phyloP scores from a whole-genome alignment of 2,888 invertebrate species.

The Eutolmus rufibarbis region DNA sequence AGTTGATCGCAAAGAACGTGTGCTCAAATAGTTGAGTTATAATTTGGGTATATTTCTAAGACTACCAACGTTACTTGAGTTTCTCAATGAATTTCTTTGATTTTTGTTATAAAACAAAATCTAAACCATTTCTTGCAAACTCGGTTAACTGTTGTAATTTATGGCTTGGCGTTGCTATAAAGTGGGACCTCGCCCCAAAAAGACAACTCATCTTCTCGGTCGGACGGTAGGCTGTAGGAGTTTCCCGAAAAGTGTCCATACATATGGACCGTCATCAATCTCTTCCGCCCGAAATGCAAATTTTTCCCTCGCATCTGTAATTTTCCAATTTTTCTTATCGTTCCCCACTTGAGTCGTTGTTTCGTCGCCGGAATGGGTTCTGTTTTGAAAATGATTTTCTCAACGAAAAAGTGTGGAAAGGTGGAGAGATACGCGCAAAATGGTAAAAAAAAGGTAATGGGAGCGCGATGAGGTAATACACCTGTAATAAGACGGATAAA shows the following conservation, averaged over 20 bases:
- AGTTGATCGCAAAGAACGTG: no score
- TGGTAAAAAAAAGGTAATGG: not conserved
- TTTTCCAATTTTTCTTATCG: not conserved
- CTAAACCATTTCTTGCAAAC: not conserved
- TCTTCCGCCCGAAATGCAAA: not conserved
- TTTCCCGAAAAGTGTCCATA: not conserved
- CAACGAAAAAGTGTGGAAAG: slow-evolving; percentile 4
- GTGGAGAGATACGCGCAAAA: not conserved
- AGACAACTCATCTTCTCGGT: not conserved
- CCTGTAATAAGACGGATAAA: slow-evolving; percentile 7
- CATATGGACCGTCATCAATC: not conserved
- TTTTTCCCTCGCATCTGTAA: not conserved
- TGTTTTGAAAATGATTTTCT: not conserved
- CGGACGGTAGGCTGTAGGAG: not conserved
- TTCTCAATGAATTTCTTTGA: not conserved
- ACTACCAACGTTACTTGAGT: not conserved
- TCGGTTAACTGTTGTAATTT: not conserved
- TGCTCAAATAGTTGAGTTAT: not conserved
- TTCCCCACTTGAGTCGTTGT: not conserved
- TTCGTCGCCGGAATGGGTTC: not conserved
- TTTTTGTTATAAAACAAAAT: not conserved
- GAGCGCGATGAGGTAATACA: slow-evolving; percentile 39
- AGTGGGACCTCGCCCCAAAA: not conserved
- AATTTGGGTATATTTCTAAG: not conserved
- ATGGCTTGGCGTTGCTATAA: not conserved